Evolutionary conservation across 1,140 invertebrate genomes (phyloP).

Genomic region (Tetraneura akinire): DNA sequence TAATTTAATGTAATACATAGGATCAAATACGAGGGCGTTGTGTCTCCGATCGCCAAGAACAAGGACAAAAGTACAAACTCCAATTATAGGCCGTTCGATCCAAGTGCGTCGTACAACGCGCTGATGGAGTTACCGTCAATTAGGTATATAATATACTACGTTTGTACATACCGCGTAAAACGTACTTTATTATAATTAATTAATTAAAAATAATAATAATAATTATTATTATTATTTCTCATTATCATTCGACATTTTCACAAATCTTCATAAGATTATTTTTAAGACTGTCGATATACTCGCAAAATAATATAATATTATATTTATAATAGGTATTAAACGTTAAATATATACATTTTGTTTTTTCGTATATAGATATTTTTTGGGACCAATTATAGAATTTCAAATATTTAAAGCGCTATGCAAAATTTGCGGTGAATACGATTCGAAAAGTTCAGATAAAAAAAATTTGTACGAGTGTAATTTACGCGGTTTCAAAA

Average conservation of each 20-base stretch:
- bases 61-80: constrained; percentile 12
- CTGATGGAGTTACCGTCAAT: neutral
- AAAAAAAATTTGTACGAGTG: constrained; percentile 18
- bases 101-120: constrained; percentile 2
- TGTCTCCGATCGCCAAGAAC: constrained; percentile 22
- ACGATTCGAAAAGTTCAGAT: neutral
- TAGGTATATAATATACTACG: neutral
- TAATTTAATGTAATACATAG: neutral
- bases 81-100: constrained; percentile 36
- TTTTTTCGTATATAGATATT: neutral
- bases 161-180: too few species aligned
- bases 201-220: too few species aligned
- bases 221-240: too few species aligned
- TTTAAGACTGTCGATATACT: too few species aligned
- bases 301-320: too few species aligned
- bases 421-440: constrained; percentile 22
- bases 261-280: too few species aligned
- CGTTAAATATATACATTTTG: too few species aligned
- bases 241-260: too few species aligned
- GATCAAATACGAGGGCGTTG: constrained; percentile 27
- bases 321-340: too few species aligned
- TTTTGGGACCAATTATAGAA: constrained; percentile 23
- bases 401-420: constrained; percentile 40
- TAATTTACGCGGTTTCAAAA: constrained; percentile 33
- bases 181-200: too few species aligned